Evolutionary conservation across 2,888 invertebrate genomes (phyloP).

Genomic region (Corbicula japonica): DNA sequence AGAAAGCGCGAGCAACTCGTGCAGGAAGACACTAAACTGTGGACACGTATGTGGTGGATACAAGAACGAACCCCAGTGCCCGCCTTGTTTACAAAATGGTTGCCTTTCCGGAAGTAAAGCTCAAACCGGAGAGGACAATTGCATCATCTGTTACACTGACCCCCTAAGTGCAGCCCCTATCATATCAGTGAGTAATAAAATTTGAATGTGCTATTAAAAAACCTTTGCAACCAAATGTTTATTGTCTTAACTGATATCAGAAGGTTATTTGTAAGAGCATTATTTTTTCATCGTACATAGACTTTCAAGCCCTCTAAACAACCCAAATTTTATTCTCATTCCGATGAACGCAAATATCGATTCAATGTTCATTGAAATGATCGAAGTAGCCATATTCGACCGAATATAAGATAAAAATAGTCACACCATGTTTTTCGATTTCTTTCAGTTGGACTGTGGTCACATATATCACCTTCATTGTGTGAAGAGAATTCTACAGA

Average conservation of each 20-base stretch:
- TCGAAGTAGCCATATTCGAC: no score
- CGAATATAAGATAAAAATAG: no score
- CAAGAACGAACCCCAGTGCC: conserved; percentile 43
- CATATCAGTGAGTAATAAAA: conserved; percentile 28
- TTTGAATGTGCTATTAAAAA: no score
- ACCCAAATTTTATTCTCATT: no score
- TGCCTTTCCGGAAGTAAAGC: conserved; percentile 3
- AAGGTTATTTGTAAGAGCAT: no score
- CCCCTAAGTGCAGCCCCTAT: conserved; percentile 50
- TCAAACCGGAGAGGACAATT: conserved; percentile 46
- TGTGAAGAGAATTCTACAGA: conserved; percentile 48
- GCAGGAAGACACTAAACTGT: conserved; percentile 32
- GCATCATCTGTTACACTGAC: conserved; percentile 62
- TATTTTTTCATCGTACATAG: no score
- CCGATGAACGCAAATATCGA: no score
- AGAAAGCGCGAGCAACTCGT: conserved; percentile 38
- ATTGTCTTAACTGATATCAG: neutral
- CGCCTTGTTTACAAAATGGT: conserved; percentile 49
- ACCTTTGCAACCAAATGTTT: no score
- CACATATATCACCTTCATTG: conserved; percentile 60
- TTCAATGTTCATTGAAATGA: no score
- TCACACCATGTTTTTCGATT: no score
- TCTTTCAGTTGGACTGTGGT: conserved; percentile 49
- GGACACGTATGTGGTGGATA: conserved; percentile 50
- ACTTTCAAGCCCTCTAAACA: no score